These are phyloP conservation scores for Morelia viridis DNA, from an alignment of 2,797 vertebrate genomes.

Conservation along the genomic window DNA sequence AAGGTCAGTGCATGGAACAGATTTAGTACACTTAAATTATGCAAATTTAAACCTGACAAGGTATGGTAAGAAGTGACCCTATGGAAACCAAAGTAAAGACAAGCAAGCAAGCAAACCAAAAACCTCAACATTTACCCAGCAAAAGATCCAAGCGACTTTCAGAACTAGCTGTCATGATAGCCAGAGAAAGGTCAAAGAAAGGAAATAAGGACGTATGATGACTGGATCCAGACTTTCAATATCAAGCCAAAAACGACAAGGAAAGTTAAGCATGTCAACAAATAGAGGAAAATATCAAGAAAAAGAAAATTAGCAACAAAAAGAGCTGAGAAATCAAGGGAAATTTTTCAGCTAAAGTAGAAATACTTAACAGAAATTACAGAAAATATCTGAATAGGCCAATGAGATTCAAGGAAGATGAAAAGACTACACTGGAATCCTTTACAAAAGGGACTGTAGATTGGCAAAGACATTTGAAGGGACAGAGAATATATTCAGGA, in stretches of 20 bases:
- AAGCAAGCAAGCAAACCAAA: neutral
- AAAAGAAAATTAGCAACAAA: neutral
- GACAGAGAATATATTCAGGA: neutral
- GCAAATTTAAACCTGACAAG: neutral
- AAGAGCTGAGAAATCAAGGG: neutral
- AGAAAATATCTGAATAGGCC: neutral
- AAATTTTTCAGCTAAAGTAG: neutral
- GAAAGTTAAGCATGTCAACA: neutral
- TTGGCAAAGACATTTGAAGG: neutral
- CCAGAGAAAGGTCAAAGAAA: neutral
- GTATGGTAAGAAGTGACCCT: neutral
- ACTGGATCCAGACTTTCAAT: neutral
- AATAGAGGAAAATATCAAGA: neutral
- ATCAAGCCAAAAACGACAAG: neutral
- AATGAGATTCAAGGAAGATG: neutral
- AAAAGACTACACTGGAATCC: neutral
- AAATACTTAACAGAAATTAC: neutral
- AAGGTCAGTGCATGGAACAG: neutral
- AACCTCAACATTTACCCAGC: neutral
- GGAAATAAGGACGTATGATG: neutral
- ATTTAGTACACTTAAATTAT: neutral
- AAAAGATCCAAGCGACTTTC: neutral
- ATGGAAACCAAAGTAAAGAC: neutral
- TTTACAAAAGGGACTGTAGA: neutral
- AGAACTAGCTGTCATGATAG: neutral